Evolutionary conservation across 2,888 invertebrate species (phyloP), one percentile per base, ranked within the genome.

Genomic region (Lordiphosa andalusiaca): DNA sequence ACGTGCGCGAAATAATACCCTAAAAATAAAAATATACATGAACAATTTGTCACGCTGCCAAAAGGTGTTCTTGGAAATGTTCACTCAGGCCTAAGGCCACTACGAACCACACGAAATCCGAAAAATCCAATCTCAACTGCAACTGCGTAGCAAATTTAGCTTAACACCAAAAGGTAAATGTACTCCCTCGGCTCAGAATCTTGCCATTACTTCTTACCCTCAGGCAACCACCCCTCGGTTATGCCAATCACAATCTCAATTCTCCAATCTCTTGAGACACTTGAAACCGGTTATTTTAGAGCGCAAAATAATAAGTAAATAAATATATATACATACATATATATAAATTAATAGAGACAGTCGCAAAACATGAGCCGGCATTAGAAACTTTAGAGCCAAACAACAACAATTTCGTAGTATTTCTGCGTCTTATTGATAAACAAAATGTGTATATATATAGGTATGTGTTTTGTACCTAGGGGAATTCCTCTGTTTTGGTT

Each of bases 1-100:
- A 39, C 48, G 49, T 40, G 19, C 38, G 41, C 53, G 40, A 35
- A 7, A 54, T 16, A 46, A 59, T 55, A 53, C 42, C 6, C 50
- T 55, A 42, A 39, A 53, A 23, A 23, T 6, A 33, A 56, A 56
- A 53, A 73, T 48, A 30, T 30, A 30, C 9, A 30, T 9, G 44
- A 54, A 40, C 12, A 72, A 72, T 47, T 76, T 76, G 76, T 63
- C 73, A 76, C 59, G 10, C 57, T 81, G 76, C 76, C 76, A 76
- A 76, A 63, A 63, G 63, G 63, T 63, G 63, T 63, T 66, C 42
- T 63, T 62, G 62, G 66, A 63, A 63, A 65, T 55, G 33, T 50
- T 38, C 50, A 50, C 50, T 46, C 30, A 44, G 36, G 30, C 10
- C 54, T 41, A 60, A 65, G 82, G 70, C 70, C 67, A 16, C 16